These are phyloP conservation scores for Listronotus oregonensis DNA, from an alignment of 1,140 invertebrate species.

Conservation along the genomic window DNA sequence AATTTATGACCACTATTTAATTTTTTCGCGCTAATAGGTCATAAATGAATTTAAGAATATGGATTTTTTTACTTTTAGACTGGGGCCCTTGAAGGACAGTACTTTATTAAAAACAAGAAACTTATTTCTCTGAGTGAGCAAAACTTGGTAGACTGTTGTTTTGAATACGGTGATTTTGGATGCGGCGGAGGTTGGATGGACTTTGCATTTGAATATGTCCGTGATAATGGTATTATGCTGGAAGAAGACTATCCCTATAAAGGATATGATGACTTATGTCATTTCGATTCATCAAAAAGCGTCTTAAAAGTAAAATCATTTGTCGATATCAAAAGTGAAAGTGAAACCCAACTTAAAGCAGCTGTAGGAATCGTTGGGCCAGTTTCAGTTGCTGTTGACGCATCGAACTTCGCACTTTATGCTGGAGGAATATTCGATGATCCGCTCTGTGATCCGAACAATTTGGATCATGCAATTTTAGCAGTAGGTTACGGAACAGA, in stretches of 20 bases:
- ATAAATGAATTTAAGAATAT: too few species aligned
- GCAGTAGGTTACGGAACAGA: slow-evolving; percentile 40
- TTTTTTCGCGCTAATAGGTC: too few species aligned
- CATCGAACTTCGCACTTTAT: slow-evolving; percentile 53
- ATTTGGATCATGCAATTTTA: slow-evolving; percentile 37
- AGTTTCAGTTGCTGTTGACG: slow-evolving; percentile 87
- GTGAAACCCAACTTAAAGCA: slow-evolving; percentile 16
- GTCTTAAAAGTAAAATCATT: slow-evolving; percentile 9
- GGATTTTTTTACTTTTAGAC: too few species aligned
- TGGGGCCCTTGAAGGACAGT: too few species aligned
- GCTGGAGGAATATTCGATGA: slow-evolving; percentile 32
- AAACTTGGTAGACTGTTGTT: too few species aligned
- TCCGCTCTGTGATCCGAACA: slow-evolving; percentile 1
- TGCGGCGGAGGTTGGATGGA: slow-evolving; percentile 27
- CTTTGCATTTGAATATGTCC: slow-evolving; percentile 14
- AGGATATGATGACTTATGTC: background rate
- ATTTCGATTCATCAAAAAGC: background rate
- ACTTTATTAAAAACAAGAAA: too few species aligned
- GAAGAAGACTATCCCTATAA: slow-evolving; percentile 26
- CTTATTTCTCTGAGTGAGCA: too few species aligned
- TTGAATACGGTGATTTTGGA: slow-evolving; percentile 18
- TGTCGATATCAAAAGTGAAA: slow-evolving; percentile 8
- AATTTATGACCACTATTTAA: too few species aligned
- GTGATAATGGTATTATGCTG: slow-evolving; percentile 21
- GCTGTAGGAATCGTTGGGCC: slow-evolving; percentile 62